Conservation (phyloP, 2,797 vertebrate species). For the Eupleurogrammus muticus region DNA sequence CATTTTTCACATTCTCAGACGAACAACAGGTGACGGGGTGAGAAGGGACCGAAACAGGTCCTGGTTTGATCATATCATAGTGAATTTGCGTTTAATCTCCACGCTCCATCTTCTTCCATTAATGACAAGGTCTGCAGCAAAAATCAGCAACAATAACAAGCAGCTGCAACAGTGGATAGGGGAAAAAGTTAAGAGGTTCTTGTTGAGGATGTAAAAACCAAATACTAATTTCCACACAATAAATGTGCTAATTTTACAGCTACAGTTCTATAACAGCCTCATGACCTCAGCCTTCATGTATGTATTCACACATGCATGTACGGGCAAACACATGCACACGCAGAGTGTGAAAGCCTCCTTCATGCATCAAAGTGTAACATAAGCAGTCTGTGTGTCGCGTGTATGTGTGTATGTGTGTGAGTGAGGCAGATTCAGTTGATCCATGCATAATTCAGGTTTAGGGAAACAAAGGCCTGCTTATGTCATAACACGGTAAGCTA, state of each 20-base stretch:
- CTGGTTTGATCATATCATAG: slow-evolving; percentile 29
- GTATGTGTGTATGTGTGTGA: slow-evolving; percentile 29
- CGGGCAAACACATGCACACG: background rate
- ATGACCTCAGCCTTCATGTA: slow-evolving; percentile 4
- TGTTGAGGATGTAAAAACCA: background rate
- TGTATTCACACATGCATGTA: background rate
- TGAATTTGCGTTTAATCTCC: background rate
- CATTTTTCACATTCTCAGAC: slow-evolving; percentile 10
- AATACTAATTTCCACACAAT: background rate
- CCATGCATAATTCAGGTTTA: slow-evolving; percentile 75
- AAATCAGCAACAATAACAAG: background rate
- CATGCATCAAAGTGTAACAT: slow-evolving; percentile 48
- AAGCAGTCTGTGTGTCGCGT: slow-evolving; percentile 20
- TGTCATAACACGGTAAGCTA: slow-evolving; percentile 69
- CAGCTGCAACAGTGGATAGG: slow-evolving; percentile 1
- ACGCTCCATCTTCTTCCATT: background rate
- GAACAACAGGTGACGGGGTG: background rate
- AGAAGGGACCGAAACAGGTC: background rate
- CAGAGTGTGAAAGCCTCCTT: slow-evolving; percentile 51
- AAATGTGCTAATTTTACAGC: background rate
- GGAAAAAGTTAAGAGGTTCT: slow-evolving; percentile 20
- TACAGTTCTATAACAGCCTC: background rate
- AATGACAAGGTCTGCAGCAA: background rate
- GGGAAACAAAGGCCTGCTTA: slow-evolving; percentile 76
- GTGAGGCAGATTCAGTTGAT: slow-evolving; percentile 61